phyloP scores from a whole-genome alignment of 1,140 invertebrate genomes.

The Heliconius eleuchia region DNA sequence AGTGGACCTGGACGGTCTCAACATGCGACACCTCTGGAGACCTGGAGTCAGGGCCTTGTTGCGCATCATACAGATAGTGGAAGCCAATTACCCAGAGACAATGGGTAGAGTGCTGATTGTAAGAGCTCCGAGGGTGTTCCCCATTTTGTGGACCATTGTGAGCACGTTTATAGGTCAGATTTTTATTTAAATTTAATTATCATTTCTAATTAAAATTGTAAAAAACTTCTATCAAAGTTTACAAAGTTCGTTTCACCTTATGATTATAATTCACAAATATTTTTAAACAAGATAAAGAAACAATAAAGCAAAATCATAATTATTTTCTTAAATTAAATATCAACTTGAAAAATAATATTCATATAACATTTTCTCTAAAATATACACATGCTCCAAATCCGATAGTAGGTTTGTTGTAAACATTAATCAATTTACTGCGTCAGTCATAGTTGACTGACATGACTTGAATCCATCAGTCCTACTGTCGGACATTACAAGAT shows the following conservation, averaged over 20 bases:
- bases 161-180: slow-evolving; percentile 92
- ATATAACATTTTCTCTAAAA: no score
- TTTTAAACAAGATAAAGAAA: no score
- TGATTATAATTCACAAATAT: no score
- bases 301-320: no score
- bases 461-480: background rate
- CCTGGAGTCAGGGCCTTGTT: slow-evolving; percentile 94
- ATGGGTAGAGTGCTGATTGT: slow-evolving; percentile 95
- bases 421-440: background rate
- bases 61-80: slow-evolving; percentile 97
- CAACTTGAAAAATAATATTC: no score
- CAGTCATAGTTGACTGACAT: background rate
- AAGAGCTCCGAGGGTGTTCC: slow-evolving; percentile 95
- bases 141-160: slow-evolving; percentile 98
- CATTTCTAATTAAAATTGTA: background rate
- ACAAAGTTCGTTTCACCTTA: no score
- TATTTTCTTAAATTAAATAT: no score
- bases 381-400: no score
- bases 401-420: background rate
- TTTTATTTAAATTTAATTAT: background rate
- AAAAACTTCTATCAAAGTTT: no score
- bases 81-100: slow-evolving; percentile 98
- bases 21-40: slow-evolving; percentile 97
- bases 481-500: no score
- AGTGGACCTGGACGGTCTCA: slow-evolving; percentile 96